Evolutionary conservation across 2,113 vertebrate genomes (phyloP).

Genomic region (Spheniscus mendiculus): DNA sequence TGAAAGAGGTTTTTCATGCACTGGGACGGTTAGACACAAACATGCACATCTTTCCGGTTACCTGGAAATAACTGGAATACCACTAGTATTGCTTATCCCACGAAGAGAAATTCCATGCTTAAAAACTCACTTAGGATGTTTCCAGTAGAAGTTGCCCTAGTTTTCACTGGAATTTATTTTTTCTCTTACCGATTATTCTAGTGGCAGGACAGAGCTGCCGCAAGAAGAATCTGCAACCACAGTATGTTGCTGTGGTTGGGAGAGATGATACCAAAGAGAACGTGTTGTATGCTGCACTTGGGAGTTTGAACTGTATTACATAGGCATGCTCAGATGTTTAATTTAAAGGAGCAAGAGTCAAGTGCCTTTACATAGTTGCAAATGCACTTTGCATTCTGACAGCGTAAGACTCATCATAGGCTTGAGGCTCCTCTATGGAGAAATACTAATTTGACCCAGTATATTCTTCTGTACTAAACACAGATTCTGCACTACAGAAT

Average conservation of each 20-base stretch:
- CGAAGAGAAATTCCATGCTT: not conserved
- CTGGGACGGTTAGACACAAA: not conserved
- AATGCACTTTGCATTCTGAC: not conserved
- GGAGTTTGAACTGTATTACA: not conserved
- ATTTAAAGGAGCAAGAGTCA: not conserved
- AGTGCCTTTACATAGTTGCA: not conserved
- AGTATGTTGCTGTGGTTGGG: not conserved
- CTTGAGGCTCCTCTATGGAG: not conserved
- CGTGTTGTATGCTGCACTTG: fast-evolving
- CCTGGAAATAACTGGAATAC: not conserved
- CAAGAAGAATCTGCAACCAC: not conserved
- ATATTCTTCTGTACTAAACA: not conserved
- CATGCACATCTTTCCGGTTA: not conserved
- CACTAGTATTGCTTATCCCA: not conserved
- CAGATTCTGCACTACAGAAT: not conserved
- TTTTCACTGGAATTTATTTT: not conserved
- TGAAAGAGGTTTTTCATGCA: not conserved
- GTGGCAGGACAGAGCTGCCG: not conserved
- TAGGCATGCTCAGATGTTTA: not conserved
- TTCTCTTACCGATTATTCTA: not conserved
- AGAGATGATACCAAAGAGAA: not conserved
- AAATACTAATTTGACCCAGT: not conserved
- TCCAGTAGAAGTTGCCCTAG: not conserved
- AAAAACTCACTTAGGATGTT: not conserved
- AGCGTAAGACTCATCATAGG: not conserved